Evolutionary conservation across 1,140 invertebrate genomes (phyloP), one percentile per base, ranked within the genome.

Genomic region (Antheraea pernyi): DNA sequence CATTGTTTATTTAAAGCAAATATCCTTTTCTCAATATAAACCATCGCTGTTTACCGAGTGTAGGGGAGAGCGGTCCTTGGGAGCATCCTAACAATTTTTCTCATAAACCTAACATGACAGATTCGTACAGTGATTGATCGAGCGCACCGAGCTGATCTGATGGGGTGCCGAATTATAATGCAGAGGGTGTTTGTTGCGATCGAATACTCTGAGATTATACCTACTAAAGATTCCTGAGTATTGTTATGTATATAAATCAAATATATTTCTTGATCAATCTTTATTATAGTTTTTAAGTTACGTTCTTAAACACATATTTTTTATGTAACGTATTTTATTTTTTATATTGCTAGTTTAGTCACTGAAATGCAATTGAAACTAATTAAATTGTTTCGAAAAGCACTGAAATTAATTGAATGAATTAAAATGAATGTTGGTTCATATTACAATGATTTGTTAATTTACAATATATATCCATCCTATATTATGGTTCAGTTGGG

Each of bases 21-120:
- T 80, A 81, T 75, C 79, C 77, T 78, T 78, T 53, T 82, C 78
- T 80, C 59, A 30, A 83, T 82, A 81, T 53, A 82, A 78, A 19
- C 77, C 74, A 78, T 72, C 70, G 83, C 18, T 71, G 39, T 61
- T 46, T 48, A 36, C 59, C 46, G 46, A 53, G 13, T 53, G 16
- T 53, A 53, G 46, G 46, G 67, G 36, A 78, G 61, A 63, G 36
- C 19, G 42, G 80, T 79, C 77, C 79, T 77, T 76, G 77, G 82
- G 77, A 78, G 83, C 82, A 80, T 90, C 86, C 86, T 83, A 81
- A 88, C 91, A 91, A 93, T 93, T 93, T 93, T 93, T 93, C 92
- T 93, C 88, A 91, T 92, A 93, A 93, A 93, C 89, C 91, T 85
- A 93, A 93, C 92, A 92, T 93, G 92, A 93, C 92, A 93, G 91